Evolutionary conservation across 2,797 vertebrate genomes (phyloP).

Genomic region (Crocodylus rhombifer): DNA sequence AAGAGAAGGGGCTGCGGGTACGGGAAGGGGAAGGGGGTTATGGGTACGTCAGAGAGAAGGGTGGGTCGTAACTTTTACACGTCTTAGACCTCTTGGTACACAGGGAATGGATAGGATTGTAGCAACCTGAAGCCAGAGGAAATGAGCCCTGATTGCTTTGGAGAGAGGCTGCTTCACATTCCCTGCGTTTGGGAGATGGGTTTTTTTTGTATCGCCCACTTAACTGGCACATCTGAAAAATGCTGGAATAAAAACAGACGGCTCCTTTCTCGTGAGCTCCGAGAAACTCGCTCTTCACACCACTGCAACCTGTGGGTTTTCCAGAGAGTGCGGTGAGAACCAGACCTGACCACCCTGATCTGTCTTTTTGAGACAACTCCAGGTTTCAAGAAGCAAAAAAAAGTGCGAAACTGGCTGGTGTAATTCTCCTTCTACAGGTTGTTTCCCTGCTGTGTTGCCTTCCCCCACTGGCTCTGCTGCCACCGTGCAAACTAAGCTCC

Average conservation of each 20-base stretch:
- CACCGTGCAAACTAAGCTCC: neutral
- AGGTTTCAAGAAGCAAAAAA: neutral
- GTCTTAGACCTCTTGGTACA: neutral
- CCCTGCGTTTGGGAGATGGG: neutral
- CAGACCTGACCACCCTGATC: accelerated
- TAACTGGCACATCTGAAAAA: neutral
- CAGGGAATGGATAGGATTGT: accelerated
- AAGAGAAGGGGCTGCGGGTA: neutral
- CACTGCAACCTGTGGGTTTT: neutral
- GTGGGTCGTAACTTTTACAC: too few species aligned
- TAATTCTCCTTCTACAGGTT: neutral
- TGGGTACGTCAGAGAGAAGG: too few species aligned
- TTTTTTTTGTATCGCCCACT: neutral
- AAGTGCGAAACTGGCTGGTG: accelerated
- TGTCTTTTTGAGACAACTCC: accelerated
- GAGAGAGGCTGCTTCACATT: neutral
- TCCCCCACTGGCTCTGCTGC: neutral
- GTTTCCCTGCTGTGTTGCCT: neutral
- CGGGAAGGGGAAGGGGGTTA: too few species aligned
- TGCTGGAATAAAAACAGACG: neutral
- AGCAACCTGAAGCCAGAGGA: accelerated
- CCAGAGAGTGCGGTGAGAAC: accelerated
- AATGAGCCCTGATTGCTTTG: neutral
- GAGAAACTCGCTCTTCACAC: accelerated
- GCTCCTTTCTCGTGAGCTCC: neutral